Evolutionary conservation across 2,113 vertebrate species (phyloP).

Genomic region (Orientallactaga bullata): DNA sequence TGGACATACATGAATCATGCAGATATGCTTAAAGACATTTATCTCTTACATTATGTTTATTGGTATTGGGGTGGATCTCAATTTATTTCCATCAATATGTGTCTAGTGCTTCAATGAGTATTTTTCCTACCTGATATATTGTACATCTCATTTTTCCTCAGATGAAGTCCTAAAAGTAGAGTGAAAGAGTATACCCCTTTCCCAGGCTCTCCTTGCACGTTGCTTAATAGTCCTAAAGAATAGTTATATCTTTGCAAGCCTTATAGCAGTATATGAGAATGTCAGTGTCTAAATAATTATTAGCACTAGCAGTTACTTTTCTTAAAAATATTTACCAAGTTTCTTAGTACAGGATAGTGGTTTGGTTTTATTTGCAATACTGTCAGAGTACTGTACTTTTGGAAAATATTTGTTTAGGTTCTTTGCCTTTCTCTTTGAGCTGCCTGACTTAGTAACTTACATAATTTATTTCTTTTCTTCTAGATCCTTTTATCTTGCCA

Average conservation of each 20-base stretch:
- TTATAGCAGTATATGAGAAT: slow-evolving; percentile 13
- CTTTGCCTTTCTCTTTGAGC: slow-evolving; percentile 63
- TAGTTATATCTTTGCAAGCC: neutral
- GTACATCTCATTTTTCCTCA: slow-evolving; percentile 24
- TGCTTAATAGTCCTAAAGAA: slow-evolving; percentile 34
- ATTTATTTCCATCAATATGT: slow-evolving; percentile 55
- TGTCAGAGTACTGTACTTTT: slow-evolving; percentile 60
- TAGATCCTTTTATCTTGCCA: slow-evolving; percentile 98
- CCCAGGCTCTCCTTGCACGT: neutral
- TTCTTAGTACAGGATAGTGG: slow-evolving; percentile 19
- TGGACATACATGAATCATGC: neutral
- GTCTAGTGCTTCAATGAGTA: neutral
- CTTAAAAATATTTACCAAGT: slow-evolving; percentile 55
- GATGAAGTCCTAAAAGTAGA: slow-evolving; percentile 54
- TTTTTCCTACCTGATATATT: slow-evolving; percentile 36
- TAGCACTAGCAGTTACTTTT: slow-evolving; percentile 42
- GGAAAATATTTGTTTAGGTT: slow-evolving; percentile 41
- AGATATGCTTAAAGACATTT: slow-evolving; percentile 23
- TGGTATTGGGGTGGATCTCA: slow-evolving; percentile 32
- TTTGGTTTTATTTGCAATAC: slow-evolving; percentile 57
- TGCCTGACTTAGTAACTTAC: slow-evolving; percentile 52
- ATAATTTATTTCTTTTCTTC: slow-evolving; percentile 77
- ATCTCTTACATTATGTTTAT: slow-evolving; percentile 33
- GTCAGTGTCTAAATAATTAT: neutral
- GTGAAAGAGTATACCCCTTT: slow-evolving; percentile 57